Evolutionary conservation across 2,888 invertebrate genomes (phyloP), one percentile per base, ranked within the genome.

Genomic region (Andrena marginata): DNA sequence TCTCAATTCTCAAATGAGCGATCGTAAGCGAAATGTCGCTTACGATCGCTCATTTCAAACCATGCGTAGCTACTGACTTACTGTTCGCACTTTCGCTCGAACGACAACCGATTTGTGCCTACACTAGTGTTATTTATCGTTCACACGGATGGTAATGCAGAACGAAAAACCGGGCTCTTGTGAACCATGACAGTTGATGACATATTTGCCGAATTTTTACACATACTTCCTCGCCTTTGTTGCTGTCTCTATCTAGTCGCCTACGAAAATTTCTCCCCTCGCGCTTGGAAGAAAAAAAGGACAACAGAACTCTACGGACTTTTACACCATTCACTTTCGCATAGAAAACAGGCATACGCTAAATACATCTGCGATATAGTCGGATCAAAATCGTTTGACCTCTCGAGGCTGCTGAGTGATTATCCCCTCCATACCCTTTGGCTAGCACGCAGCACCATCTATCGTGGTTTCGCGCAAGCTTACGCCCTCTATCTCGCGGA

Each of bases 281-380:
- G 51, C 20, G 8, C 8, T 51, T 8, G 20, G 20, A 51, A 20
- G 20, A 51, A 8, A 20, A 51, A 51, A 51, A 20, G 42, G 29
- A 4, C 42, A 59, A 59, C 48, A 63, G 49, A 48, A 68, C n/a
- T 33, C 49, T 49, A 29, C 29, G 23, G 33, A 20, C 23, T 63
- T 56, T 49, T 31, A 69, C 26, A 42, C 29, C n/a, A 29, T 26
- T 64, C 49, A 13, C 29, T 77, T 49, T 68, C 20, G 7, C 54
- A 42, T 62, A 67, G 71, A 80, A 73, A 76, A 65, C 33, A 62
- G 49, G 49, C 33, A n/a, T 56, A 69, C 23, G 20, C 64, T 20
- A 20, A 49, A 63, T 54, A 56, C 71, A 72, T 29, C 23, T 62
- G 13, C 26, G 20, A 31, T 51, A 16, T 29, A 23, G 33, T 29